Evolutionary conservation across 1,140 invertebrate species (phyloP), one percentile per base, ranked within the genome.

Genomic region (Scaptomyza montana): DNA sequence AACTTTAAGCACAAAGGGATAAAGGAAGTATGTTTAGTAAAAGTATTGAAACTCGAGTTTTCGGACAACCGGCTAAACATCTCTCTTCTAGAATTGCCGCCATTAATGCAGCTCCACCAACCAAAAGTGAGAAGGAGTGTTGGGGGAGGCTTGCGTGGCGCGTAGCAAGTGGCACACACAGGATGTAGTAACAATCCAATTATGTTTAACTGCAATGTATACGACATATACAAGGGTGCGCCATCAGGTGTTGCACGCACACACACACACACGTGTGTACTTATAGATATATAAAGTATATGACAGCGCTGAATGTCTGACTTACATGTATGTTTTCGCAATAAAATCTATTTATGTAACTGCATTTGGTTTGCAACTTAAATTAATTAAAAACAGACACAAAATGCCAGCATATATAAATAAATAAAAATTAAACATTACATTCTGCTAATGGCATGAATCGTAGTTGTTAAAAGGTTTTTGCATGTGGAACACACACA

Each of bases 311-410:
- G 16, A 21, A 55, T 56, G 9, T 56, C 30, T 28, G 19, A 19
- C 19, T 10, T 56, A 25, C 28, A 5, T 46, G 5, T 57, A 33
- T 25, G 2, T 39, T 9, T 39, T 12, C 9, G 54, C 68, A 59
- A 41, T 67, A 68, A 68, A 68, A 73, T 54, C 70, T 61, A 61
- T 68, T 73, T 73, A 73, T 61, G 43, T 67, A 73, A 73, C 67
- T 73, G 56, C 61, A 61, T 55, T 61, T 61, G 56, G 7, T 30
- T 61, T 68, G 70, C 60, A 73, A 68, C 43, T 68, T 61, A 49
- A 73, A 73, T 68, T 61, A 73, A 68, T 73, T 61, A 60, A 67
- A 60, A 43, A n/a, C 54, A 41, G 16, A 67, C 55, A 60, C 12
- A 9, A 43, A 67, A 25, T 25, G 46, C 3, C 30, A 33, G 30